These are phyloP conservation scores for Oligia fasciuncula DNA, from an alignment of 2,888 invertebrate genomes.

Conservation along the genomic window DNA sequence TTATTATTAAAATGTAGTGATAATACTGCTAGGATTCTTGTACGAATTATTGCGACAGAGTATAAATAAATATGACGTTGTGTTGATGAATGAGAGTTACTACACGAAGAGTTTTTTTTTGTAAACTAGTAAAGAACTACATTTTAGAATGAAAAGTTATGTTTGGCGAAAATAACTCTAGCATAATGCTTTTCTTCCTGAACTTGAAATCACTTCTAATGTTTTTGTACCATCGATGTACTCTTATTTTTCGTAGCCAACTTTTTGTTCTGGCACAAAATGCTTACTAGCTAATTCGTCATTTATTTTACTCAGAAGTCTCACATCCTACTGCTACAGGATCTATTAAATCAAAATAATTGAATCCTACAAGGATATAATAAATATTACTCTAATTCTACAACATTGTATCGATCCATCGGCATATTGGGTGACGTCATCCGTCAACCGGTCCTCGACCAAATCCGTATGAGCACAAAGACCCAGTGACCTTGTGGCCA, in stretches of 20 bases:
- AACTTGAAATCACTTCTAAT: neutral
- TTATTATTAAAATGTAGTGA: conserved; percentile 30
- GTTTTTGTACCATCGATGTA: neutral
- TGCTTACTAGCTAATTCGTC: neutral
- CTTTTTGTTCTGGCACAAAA: neutral
- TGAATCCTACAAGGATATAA: conserved; percentile 31
- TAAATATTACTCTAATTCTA: conserved; percentile 32
- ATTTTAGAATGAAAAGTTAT: neutral
- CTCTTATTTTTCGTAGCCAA: neutral
- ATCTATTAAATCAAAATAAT: conserved; percentile 15
- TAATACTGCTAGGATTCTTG: conserved; percentile 50
- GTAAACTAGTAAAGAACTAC: neutral
- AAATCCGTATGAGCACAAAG: conserved; percentile 61
- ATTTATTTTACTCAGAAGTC: neutral
- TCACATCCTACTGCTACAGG: neutral
- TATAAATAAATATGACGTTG: conserved; percentile 28
- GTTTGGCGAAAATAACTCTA: neutral
- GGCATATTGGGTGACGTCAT: conserved; percentile 53
- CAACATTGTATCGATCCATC: conserved; percentile 38
- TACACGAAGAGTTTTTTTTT: neutral
- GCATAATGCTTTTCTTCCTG: neutral
- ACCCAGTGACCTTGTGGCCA: conserved; percentile 53
- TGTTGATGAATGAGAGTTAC: neutral
- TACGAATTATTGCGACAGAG: conserved; percentile 53
- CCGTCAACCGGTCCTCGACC: conserved; percentile 42